A percentile compares a stretch with the other conserved stretches of the same genome.
These are phyloP conservation scores for Drosophila subsilvestris DNA, from an alignment of 2,888 invertebrate species.

Conservation along the genomic window DNA sequence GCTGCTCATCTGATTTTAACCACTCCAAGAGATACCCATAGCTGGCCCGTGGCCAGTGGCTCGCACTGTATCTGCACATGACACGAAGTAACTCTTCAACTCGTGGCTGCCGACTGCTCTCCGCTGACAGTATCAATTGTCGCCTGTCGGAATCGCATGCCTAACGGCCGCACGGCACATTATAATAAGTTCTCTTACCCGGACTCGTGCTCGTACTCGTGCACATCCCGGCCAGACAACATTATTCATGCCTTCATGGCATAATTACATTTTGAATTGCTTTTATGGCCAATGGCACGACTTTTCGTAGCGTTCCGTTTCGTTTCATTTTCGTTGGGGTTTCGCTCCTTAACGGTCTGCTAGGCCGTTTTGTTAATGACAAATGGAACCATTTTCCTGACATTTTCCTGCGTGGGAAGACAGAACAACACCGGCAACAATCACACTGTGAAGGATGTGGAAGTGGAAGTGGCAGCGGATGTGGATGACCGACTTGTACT, in stretches of 20 bases:
- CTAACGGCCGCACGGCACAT: slow-evolving; percentile 44
- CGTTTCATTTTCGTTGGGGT: slow-evolving; percentile 18
- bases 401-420: slow-evolving; percentile 57
- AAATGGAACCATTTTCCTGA: slow-evolving; percentile 75
- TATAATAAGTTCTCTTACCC: slow-evolving; percentile 69
- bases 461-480: slow-evolving; percentile 1
- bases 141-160: slow-evolving; percentile 56
- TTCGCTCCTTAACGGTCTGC: slow-evolving; percentile 42
- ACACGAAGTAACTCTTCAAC: slow-evolving; percentile 43
- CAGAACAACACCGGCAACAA: too few relatives aligned
- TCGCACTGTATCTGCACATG: slow-evolving; percentile 47
- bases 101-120: slow-evolving; percentile 4
- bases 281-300: slow-evolving; percentile 64
- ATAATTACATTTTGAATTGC: slow-evolving; percentile 78
- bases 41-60: slow-evolving; percentile 29
- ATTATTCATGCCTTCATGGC: slow-evolving; percentile 74
- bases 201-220: neutral
- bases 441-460: neutral
- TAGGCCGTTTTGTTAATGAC: slow-evolving; percentile 61
- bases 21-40: slow-evolving; percentile 45
- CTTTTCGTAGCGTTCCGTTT: slow-evolving; percentile 46
- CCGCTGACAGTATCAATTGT: slow-evolving; percentile 49
- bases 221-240: slow-evolving; percentile 68
- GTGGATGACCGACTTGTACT: slow-evolving; percentile 40
- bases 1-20: slow-evolving; percentile 62